Conservation (phyloP, 2,888 invertebrate genomes). For the Agrochola circellaris region DNA sequence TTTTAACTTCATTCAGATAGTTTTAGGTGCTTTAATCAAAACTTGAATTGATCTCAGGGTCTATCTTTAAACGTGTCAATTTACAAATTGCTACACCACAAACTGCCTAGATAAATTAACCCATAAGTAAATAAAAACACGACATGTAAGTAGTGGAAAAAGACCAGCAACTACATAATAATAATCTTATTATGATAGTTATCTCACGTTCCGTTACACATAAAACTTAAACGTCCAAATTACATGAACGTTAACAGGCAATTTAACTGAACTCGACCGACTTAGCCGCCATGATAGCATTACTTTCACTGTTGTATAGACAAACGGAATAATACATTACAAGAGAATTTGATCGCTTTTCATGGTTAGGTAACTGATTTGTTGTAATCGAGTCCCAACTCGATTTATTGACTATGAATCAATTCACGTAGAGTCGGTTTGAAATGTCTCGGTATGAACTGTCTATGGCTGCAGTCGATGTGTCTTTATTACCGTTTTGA, state of each 20-base stretch:
- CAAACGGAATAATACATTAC: slow-evolving; percentile 64
- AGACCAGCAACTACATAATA: slow-evolving; percentile 31
- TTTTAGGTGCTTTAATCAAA: background rate
- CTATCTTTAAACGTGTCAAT: background rate
- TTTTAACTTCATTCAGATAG: background rate
- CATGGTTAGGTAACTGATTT: slow-evolving; percentile 71
- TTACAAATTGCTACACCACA: background rate
- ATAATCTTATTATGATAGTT: slow-evolving; percentile 52
- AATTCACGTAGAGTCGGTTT: slow-evolving; percentile 54
- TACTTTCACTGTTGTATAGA: slow-evolving; percentile 70
- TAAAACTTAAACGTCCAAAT: slow-evolving; percentile 53
- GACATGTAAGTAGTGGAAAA: slow-evolving; percentile 25
- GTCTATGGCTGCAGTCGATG: slow-evolving; percentile 33
- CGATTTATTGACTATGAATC: slow-evolving; percentile 61
- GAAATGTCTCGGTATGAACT: slow-evolving; percentile 45
- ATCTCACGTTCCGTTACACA: slow-evolving; percentile 62
- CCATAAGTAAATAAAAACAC: slow-evolving; percentile 14
- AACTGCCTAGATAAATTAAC: background rate
- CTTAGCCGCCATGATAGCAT: slow-evolving; percentile 37
- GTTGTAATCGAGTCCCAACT: slow-evolving; percentile 57
- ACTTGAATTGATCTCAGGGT: background rate
- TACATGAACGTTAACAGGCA: slow-evolving; percentile 53
- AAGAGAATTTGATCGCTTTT: slow-evolving; percentile 70
- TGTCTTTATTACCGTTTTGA: slow-evolving; percentile 34
- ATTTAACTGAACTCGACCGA: slow-evolving; percentile 58